These are phyloP conservation scores for Papilio elwesi DNA, from an alignment of 2,888 invertebrate species.

Conservation along the genomic window DNA sequence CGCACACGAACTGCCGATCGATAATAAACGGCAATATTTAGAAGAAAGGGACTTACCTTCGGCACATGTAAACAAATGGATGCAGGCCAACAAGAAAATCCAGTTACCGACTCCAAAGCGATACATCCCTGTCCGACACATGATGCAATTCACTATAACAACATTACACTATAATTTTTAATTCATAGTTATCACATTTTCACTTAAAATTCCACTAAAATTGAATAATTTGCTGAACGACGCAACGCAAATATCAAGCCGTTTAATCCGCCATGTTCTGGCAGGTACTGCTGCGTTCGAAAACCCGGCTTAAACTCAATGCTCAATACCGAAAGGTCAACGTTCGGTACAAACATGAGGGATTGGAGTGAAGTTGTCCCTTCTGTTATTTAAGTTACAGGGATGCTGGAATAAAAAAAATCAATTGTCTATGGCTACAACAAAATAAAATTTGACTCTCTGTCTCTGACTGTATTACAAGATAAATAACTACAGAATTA, in stretches of 20 bases:
- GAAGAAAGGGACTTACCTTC: constrained; percentile 78
- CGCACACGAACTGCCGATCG: constrained; percentile 58
- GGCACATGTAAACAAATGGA: constrained; percentile 82
- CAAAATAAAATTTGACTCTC: background rate
- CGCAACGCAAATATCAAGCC: constrained; percentile 45
- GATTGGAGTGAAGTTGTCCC: constrained; percentile 53
- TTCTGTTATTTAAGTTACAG: background rate
- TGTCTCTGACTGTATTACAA: background rate
- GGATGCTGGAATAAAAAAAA: constrained; percentile 19
- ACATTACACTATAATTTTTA: constrained; percentile 76
- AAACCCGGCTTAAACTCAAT: constrained; percentile 70
- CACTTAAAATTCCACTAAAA: constrained; percentile 70
- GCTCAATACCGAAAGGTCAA: constrained; percentile 79
- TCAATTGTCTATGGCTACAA: constrained; percentile 26
- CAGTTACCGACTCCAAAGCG: constrained; percentile 78
- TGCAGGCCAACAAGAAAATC: constrained; percentile 77
- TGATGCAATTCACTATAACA: constrained; percentile 67
- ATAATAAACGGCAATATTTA: constrained; percentile 75
- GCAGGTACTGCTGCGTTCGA: constrained; percentile 67
- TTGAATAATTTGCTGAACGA: constrained; percentile 57
- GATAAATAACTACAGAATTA: background rate
- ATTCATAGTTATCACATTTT: constrained; percentile 83
- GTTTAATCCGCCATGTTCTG: constrained; percentile 74
- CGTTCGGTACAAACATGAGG: constrained; percentile 66
- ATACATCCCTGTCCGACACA: constrained; percentile 80